phyloP scores from a whole-genome alignment of 2,888 invertebrate genomes.

The Spodoptera picta region DNA sequence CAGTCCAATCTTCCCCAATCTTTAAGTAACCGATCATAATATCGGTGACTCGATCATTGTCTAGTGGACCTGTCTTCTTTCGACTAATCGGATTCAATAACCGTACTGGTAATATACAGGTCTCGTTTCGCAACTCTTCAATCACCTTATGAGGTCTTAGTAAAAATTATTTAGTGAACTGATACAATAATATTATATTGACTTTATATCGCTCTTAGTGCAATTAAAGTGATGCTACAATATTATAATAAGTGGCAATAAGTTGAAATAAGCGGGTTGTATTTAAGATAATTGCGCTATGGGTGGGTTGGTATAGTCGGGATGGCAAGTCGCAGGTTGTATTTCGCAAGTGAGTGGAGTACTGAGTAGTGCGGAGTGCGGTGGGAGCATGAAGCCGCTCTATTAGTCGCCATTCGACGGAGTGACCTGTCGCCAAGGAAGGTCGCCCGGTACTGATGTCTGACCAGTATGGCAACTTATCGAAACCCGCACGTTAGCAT shows the following conservation, averaged over 20 bases:
- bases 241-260: no score
- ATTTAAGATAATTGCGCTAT: no score
- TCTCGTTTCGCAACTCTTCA: slow-evolving; percentile 33
- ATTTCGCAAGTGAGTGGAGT: slow-evolving; percentile 60
- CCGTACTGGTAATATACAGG: slow-evolving; percentile 11
- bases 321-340: slow-evolving; percentile 49
- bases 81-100: slow-evolving; percentile 32
- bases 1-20: slow-evolving; percentile 40
- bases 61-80: slow-evolving; percentile 7
- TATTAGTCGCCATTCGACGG: slow-evolving; percentile 70
- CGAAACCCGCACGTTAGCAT: slow-evolving; percentile 61
- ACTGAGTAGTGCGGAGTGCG: slow-evolving; percentile 14
- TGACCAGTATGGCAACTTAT: slow-evolving; percentile 80
- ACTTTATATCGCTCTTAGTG: no score
- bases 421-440: slow-evolving; percentile 83
- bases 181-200: no score
- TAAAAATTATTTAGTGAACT: no score
- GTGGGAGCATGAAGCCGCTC: slow-evolving; percentile 62
- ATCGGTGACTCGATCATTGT: slow-evolving; percentile 25
- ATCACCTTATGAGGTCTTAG: no score
- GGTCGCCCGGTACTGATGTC: slow-evolving; percentile 81
- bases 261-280: no score
- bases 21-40: slow-evolving; percentile 23
- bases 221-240: no score
- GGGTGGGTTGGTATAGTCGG: slow-evolving; percentile 9